Base-by-base conservation (phyloP, 2,797 vertebrate species). In the Dallia pectoralis region DNA sequence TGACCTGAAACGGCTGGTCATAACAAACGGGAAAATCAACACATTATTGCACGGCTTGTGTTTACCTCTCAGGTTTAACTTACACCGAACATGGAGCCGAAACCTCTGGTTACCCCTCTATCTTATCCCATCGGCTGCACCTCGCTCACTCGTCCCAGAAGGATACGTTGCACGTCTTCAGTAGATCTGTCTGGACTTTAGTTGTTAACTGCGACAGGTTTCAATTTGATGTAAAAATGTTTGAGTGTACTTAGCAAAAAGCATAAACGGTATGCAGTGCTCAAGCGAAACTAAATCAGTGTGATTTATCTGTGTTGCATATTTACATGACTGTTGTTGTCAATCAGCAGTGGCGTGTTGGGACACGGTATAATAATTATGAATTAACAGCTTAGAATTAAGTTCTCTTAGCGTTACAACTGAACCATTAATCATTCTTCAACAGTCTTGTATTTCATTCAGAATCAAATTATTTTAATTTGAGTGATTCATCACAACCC, bases 341-440 rank as follows among this genome's bases (percentile, higher is more conserved):
- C 22, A 61, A 3, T 18, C 19, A 33, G n/a, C 64, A 22, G 7
- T n/a, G 36, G n/a, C 22, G 14, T 36, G 40, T 47, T 47, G 3
- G 15, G 65, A 22, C 64, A 65, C n/a, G n/a, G n/a, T n/a, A n/a
- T n/a, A 65, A 32, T 32, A 30, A 32, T 49, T 18, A 16, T 64
- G 76, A 76, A 80, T 36, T 77, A 56, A 82, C 14, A 40, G 27
- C 59, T 77, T 18, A 64, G 33, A 64, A 64, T 64, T 0, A n/a
- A 33, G 4, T 67, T 25, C 32, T 75, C 73, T 72, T 63, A 71
- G 47, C 72, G 69, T 76, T 64, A 71, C 77, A 83, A 69, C 72
- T 85, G 16, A 72, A 22, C 71, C 74, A 70, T 74, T 4, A 74
- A 56, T 36, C 29, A 40, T 32, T 2, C 61, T 11, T 4, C 18